phyloP scores from a whole-genome alignment of 2,888 invertebrate species.

The Neoscelio sp. region DNA sequence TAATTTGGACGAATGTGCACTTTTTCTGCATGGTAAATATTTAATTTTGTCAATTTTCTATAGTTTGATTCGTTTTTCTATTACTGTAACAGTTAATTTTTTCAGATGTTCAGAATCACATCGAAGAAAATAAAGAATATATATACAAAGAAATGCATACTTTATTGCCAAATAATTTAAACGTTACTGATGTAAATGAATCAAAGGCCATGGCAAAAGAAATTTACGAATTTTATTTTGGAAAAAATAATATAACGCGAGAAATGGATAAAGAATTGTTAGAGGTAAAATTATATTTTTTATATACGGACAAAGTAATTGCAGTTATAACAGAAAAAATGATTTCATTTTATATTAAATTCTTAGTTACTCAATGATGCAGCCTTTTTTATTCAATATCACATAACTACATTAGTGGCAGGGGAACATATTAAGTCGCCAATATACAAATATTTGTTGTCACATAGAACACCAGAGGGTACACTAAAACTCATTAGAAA shows the following conservation, averaged over 20 bases:
- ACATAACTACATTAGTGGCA: conserved; percentile 73
- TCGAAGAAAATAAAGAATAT: conserved; percentile 69
- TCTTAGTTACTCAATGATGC: conserved; percentile 75
- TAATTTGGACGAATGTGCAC: conserved; percentile 72
- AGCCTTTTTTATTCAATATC: conserved; percentile 61
- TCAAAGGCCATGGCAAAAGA: conserved; percentile 70
- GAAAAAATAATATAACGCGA: conserved; percentile 74
- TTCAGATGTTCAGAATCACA: conserved; percentile 69
- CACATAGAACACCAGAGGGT: conserved; percentile 73
- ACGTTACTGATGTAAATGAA: conserved; percentile 74
- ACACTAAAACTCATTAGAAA: conserved; percentile 74
- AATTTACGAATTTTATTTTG: conserved; percentile 77
- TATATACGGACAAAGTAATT: too few relatives aligned
- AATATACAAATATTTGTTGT: conserved; percentile 77
- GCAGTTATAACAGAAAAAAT: not conserved
- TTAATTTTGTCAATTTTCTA: not conserved
- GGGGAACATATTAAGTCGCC: conserved; percentile 73
- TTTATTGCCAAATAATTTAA: conserved; percentile 77
- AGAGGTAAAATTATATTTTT: conserved; percentile 59
- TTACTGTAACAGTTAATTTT: conserved; percentile 8
- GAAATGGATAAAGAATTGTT: conserved; percentile 69
- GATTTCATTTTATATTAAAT: not conserved
- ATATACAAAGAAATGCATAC: conserved; percentile 77
- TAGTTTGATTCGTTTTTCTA: not conserved
- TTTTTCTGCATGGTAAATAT: conserved; percentile 72